phyloP scores from a whole-genome alignment of 2,797 vertebrate species.

The Melanotaenia nigrans region DNA sequence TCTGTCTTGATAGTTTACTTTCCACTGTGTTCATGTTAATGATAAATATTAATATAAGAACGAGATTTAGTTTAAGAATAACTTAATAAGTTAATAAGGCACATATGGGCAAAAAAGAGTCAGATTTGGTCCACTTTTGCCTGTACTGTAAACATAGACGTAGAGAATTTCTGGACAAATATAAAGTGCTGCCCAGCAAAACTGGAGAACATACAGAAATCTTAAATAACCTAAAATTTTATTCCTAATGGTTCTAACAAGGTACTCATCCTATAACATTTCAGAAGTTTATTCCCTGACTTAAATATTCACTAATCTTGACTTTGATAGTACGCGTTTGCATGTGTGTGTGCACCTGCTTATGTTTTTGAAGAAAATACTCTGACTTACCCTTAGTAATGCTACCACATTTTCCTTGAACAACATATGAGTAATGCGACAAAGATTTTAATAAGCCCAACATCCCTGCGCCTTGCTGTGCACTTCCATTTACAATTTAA shows the following conservation, averaged over 20 bases:
- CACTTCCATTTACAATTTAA: conserved; percentile 62
- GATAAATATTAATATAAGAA: too few species aligned
- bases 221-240: background rate
- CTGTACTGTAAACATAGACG: too few species aligned
- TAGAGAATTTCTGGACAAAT: too few species aligned
- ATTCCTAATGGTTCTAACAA: background rate
- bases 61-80: too few species aligned
- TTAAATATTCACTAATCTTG: background rate
- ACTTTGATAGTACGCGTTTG: too few species aligned
- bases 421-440: conserved; percentile 66
- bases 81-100: too few species aligned
- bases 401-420: conserved; percentile 28
- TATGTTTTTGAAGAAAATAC: conserved; percentile 3
- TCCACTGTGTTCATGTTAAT: too few species aligned
- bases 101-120: too few species aligned
- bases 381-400: background rate
- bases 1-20: too few species aligned
- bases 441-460: conserved; percentile 64
- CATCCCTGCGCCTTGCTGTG: conserved; percentile 54
- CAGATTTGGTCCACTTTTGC: too few species aligned
- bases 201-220: background rate
- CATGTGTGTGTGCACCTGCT: conserved; percentile 15
- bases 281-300: background rate
- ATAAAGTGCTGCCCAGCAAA: too few species aligned
- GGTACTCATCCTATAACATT: background rate